Conservation (phyloP, 2,888 invertebrate species). For the Capitulum mitella region DNA sequence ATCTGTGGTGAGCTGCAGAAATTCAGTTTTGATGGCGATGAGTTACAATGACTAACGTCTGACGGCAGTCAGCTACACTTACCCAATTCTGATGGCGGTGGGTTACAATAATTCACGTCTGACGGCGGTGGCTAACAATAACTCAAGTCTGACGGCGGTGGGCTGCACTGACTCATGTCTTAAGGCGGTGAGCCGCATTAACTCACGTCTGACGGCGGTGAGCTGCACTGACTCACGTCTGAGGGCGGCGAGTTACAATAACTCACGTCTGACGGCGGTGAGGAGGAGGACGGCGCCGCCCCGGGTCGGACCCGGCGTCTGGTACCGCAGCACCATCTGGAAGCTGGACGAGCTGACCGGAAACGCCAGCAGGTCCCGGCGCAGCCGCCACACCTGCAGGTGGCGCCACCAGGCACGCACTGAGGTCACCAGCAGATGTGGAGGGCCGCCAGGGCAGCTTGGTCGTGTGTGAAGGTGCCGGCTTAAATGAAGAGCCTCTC, state of each 20-base stretch:
- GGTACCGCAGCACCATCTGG: slow-evolving; percentile 66
- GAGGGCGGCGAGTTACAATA: background rate
- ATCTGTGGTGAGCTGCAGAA: no score
- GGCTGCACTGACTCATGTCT: background rate
- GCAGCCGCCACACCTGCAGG: slow-evolving; percentile 60
- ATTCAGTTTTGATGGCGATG: background rate
- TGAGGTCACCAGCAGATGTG: no score
- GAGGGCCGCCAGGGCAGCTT: no score
- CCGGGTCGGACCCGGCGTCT: slow-evolving; percentile 65
- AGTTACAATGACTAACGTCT: no score
- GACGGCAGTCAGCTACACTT: no score
- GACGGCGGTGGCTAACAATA: no score
- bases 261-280: slow-evolving; percentile 55
- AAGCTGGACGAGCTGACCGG: slow-evolving; percentile 81
- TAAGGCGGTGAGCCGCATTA: background rate
- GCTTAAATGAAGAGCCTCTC: no score
- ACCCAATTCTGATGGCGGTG: background rate
- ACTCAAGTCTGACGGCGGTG: background rate
- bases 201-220: slow-evolving; percentile 50
- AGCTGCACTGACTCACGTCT: background rate
- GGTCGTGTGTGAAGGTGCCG: no score
- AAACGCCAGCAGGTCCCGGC: slow-evolving; percentile 78
- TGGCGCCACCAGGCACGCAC: background rate
- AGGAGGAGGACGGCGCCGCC: slow-evolving; percentile 75
- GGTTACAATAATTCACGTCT: no score